These are phyloP conservation scores for Coregonus sp. DNA, from an alignment of 2,797 vertebrate genomes.

Conservation along the genomic window DNA sequence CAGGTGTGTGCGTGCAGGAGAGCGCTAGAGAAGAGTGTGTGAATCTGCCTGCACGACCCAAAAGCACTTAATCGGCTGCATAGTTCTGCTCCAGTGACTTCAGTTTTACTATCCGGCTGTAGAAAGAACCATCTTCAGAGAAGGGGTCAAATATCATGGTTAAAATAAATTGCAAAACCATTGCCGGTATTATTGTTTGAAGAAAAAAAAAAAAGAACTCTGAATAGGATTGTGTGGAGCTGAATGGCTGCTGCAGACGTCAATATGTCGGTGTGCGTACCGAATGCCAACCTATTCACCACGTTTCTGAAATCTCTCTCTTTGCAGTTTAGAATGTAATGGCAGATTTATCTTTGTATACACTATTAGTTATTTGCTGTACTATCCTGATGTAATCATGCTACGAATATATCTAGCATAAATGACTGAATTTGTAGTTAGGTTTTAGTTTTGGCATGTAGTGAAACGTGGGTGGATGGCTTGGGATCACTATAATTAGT, in stretches of 20 bases:
- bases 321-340: neutral
- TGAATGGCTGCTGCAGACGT: neutral
- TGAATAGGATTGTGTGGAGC: neutral
- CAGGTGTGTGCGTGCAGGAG: neutral
- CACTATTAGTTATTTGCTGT: neutral
- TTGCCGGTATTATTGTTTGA: slow-evolving; percentile 16
- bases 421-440: neutral
- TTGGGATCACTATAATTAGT: neutral
- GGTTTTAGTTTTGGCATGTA: neutral
- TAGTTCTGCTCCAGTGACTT: slow-evolving; percentile 61
- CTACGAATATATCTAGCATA: neutral
- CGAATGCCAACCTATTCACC: neutral
- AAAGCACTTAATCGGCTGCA: slow-evolving; percentile 61
- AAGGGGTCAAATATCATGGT: slow-evolving; percentile 42
- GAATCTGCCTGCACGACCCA: slow-evolving; percentile 52
- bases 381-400: neutral
- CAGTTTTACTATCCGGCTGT: slow-evolving; percentile 34
- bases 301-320: neutral
- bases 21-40: neutral
- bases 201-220: neutral
- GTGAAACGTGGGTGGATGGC: neutral
- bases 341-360: neutral
- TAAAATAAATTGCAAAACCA: slow-evolving; percentile 51
- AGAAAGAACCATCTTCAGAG: slow-evolving; percentile 26
- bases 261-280: neutral